These are phyloP conservation scores for Syngnathus rostellatus DNA, from an alignment of 2,797 vertebrate genomes.

Conservation along the genomic window DNA sequence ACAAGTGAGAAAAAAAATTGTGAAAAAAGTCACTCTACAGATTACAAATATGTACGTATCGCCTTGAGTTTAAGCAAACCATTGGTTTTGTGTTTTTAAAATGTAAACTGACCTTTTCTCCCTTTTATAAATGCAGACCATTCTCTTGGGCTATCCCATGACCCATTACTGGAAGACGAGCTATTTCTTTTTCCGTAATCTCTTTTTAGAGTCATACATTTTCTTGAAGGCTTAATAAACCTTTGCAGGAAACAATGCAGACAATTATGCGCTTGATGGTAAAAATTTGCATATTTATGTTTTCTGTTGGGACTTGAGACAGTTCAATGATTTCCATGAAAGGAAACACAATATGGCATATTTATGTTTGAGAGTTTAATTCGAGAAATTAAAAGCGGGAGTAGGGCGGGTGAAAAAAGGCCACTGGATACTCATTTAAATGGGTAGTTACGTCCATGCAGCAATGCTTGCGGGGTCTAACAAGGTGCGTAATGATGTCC, in stretches of 20 bases:
- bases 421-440: constrained; percentile 60
- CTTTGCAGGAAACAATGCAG: constrained; percentile 2
- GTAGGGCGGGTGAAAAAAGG: constrained; percentile 22
- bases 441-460: constrained; percentile 55
- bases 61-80: constrained; percentile 28
- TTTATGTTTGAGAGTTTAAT: constrained; percentile 53
- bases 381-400: constrained; percentile 27
- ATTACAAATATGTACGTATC: not conserved
- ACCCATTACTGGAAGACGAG: constrained; percentile 62
- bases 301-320: constrained; percentile 11
- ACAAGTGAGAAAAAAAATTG: no score
- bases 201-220: constrained; percentile 34
- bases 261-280: constrained; percentile 4
- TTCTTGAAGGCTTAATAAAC: constrained; percentile 16
- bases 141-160: constrained; percentile 54
- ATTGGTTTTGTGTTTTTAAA: constrained; percentile 51
- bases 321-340: constrained; percentile 25
- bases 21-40: not conserved
- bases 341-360: constrained; percentile 39
- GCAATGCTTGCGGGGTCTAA: constrained; percentile 57
- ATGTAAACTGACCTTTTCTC: constrained; percentile 66
- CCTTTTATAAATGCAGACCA: constrained; percentile 62
- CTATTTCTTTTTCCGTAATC: constrained; percentile 16
- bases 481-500: constrained; percentile 66
- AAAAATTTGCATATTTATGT: constrained; percentile 12